Base-by-base conservation (phyloP, 2,888 invertebrate genomes). In the Athalia circularis region DNA sequence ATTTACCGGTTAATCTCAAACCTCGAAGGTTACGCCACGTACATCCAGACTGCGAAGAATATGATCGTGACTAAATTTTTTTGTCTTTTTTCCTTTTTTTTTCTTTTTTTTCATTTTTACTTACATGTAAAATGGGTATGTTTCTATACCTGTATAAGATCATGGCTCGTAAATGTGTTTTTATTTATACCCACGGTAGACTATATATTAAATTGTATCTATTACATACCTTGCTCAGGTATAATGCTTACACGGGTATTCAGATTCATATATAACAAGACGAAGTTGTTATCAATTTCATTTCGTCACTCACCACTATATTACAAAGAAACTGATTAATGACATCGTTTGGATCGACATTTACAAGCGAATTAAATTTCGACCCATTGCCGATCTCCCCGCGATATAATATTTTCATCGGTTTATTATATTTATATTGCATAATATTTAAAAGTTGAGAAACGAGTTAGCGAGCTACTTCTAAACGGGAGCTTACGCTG, bases 1-100 rank as follows among this genome's bases (percentile, higher is more conserved):
- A 75, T 62, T 75, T 75, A 75, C 75, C 75, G 75, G 75, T 75
- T 75, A 75, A 75, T 75, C 75, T 75, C 29, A 64, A 75, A 62
- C 43, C 61, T 61, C 75, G 75, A 75, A 75, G 75, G 75, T 75
- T 75, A 75, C 75, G 75, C 61, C 75, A 75, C 29, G 50, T 13
- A 8, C 59, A 13, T 9, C 6, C 6, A 50, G 64, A 45, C 62
- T 62, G 62, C 15, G 29, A 45, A 64, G 50, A 62, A 62, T 54
- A 11, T 7, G 57, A 45, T 62, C 75, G 72, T 72, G 45, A 59
- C 59, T 57, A 47, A 47, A 54, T 29, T 43, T 9, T 29, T n/a
- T n/a, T n/a, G n/a, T n/a, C n/a, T n/a, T n/a, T n/a, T 6, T 5
- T 5, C 7, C 64, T 3, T 50, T 2, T 29, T 29, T 29, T 29